These are phyloP conservation scores for Caenorhabditis remanei DNA, from an alignment of 1,140 invertebrate species.

Conservation along the genomic window DNA sequence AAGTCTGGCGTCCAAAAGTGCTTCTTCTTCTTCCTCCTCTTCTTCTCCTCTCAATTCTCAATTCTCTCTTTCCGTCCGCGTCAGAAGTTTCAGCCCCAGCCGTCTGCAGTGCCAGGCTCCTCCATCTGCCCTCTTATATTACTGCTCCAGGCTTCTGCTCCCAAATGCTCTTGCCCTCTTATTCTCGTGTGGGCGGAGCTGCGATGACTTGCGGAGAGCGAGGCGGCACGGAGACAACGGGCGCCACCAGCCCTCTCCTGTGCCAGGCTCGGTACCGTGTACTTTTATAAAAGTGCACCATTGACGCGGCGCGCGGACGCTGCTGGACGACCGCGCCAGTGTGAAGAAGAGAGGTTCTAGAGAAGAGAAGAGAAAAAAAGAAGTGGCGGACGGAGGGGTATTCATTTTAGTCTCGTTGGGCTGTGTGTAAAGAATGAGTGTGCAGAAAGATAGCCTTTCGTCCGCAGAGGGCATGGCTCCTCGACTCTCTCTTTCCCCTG, in stretches of 20 bases:
- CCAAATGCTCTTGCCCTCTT: not conserved
- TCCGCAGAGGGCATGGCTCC: slow-evolving; percentile 16
- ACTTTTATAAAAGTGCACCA: slow-evolving; percentile 43
- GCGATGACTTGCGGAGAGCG: slow-evolving; percentile 40
- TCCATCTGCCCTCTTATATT: slow-evolving; percentile 41
- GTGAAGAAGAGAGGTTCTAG: not conserved
- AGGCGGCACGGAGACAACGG: slow-evolving; percentile 3
- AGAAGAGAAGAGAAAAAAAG: not conserved
- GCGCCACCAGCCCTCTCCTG: not conserved
- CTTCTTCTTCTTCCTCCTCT: not conserved
- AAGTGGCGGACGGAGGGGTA: not conserved
- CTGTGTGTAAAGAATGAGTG: slow-evolving; percentile 6
- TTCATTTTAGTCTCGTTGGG: slow-evolving; percentile 49
- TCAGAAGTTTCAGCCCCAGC: not conserved
- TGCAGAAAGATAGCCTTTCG: slow-evolving; percentile 37
- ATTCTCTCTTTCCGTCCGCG: not conserved
- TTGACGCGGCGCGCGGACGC: not conserved
- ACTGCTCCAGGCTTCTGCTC: not conserved
- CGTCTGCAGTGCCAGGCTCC: slow-evolving; percentile 23
- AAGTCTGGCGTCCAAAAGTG: slow-evolving; percentile 10
- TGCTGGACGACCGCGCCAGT: slow-evolving; percentile 9
- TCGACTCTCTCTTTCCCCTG: not conserved
- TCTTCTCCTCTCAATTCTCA: too few species aligned
- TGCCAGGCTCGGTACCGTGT: slow-evolving; percentile 47
- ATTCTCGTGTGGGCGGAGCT: slow-evolving; percentile 23